These are phyloP conservation scores for Andinoacara biseriatus DNA, from an alignment of 2,113 vertebrate species.

Conservation along the genomic window DNA sequence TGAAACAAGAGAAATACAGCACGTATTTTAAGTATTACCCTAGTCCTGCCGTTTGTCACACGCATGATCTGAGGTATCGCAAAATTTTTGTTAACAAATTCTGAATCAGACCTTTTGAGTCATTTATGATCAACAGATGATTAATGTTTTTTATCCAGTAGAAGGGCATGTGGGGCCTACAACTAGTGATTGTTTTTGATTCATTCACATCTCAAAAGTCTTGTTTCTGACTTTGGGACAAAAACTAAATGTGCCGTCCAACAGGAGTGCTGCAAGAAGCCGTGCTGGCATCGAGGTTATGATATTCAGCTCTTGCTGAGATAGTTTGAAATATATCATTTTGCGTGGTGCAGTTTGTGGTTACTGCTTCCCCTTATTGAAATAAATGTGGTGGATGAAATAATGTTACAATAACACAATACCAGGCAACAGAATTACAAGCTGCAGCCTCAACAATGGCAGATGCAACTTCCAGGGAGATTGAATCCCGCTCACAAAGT, in stretches of 20 bases:
- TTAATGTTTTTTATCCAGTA: background rate
- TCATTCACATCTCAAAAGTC: too few relatives aligned
- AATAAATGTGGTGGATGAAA: background rate
- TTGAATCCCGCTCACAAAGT: fast-evolving
- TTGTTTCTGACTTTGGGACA: background rate
- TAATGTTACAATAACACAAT: background rate
- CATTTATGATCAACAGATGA: background rate
- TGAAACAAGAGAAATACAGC: background rate
- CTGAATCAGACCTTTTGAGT: background rate
- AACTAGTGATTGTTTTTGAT: too few relatives aligned
- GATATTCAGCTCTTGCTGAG: background rate
- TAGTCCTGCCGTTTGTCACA: background rate
- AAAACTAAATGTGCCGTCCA: background rate
- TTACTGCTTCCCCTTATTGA: background rate
- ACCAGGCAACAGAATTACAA: background rate
- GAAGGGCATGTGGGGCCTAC: background rate
- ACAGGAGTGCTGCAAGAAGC: background rate
- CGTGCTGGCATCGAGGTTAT: background rate
- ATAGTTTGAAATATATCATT: too few relatives aligned
- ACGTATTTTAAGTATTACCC: background rate
- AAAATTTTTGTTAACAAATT: background rate
- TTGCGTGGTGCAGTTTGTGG: too few relatives aligned
- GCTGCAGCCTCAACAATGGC: background rate
- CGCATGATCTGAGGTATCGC: background rate
- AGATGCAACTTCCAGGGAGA: background rate